phyloP scores from a whole-genome alignment of 2,888 invertebrate genomes.

The Harpalus rubripes region DNA sequence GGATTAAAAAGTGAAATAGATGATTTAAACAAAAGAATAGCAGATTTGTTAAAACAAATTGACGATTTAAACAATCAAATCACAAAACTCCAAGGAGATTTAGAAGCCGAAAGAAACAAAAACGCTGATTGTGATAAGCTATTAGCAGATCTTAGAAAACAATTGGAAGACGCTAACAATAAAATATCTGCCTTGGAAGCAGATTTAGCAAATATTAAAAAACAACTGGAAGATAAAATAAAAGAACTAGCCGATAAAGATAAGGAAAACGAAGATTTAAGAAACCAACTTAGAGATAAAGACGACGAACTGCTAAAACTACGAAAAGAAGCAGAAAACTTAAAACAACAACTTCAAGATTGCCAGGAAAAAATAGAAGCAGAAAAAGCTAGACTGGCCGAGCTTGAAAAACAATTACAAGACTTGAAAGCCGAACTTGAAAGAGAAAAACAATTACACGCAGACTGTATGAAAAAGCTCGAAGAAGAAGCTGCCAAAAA shows the following conservation, averaged over 20 bases:
- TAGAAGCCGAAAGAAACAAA: slow-evolving; percentile 66
- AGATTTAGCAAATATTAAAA: background rate
- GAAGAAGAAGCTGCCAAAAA: background rate
- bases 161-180: slow-evolving; percentile 68
- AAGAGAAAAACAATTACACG: background rate
- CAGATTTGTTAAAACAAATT: background rate
- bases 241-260: slow-evolving; percentile 11
- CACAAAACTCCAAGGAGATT: background rate
- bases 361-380: slow-evolving; percentile 23
- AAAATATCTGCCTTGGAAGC: slow-evolving; percentile 50
- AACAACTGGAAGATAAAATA: background rate
- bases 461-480: background rate
- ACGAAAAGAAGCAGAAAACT: slow-evolving; percentile 52
- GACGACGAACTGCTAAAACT: slow-evolving; percentile 8
- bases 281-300: slow-evolving; percentile 35
- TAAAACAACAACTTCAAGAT: slow-evolving; percentile 14
- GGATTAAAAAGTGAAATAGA: slow-evolving; percentile 8
- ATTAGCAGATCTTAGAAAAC: slow-evolving; percentile 61
- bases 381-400: slow-evolving; percentile 3
- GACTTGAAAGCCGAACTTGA: background rate
- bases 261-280: slow-evolving; percentile 62
- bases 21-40: background rate
- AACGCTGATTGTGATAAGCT: slow-evolving; percentile 5
- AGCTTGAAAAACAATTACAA: background rate
- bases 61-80: slow-evolving; percentile 11